Conservation (phyloP, 2,888 invertebrate species). For the Parascotia fuliginaria region DNA sequence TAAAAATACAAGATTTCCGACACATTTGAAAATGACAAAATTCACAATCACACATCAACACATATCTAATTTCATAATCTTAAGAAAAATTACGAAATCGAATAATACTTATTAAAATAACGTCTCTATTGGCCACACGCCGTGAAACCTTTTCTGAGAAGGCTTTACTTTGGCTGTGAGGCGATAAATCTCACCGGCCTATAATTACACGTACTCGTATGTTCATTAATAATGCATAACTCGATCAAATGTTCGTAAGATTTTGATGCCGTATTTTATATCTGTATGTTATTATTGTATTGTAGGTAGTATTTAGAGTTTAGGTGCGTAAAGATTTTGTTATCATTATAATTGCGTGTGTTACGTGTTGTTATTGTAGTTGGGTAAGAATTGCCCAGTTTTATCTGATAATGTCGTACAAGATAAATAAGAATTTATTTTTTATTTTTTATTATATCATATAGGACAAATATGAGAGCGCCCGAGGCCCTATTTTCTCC, state of each 20-base stretch:
- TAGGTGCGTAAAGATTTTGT: constrained; percentile 30
- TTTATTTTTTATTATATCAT: too few species aligned
- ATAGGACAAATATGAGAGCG: too few species aligned
- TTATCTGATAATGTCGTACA: too few species aligned
- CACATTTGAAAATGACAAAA: neutral
- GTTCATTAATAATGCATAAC: constrained; percentile 84
- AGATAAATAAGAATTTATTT: too few species aligned
- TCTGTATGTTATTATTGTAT: constrained; percentile 33
- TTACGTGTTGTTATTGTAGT: neutral
- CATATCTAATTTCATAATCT: constrained; percentile 5
- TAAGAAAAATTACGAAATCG: constrained; percentile 6
- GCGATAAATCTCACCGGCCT: constrained; percentile 70
- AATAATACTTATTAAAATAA: constrained; percentile 26
- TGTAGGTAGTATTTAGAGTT: constrained; percentile 30
- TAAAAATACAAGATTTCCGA: neutral
- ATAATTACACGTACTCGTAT: constrained; percentile 75
- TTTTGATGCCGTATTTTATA: constrained; percentile 45
- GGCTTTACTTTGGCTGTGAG: constrained; percentile 34
- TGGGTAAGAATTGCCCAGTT: too few species aligned
- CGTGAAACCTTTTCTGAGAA: constrained; percentile 35
- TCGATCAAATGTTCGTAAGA: constrained; percentile 72
- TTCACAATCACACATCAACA: neutral
- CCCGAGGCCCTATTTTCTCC: too few species aligned
- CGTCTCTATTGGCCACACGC: constrained; percentile 46
- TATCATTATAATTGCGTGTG: neutral